Conservation (phyloP, 2,888 invertebrate species). For the Pyrrhia umbra region DNA sequence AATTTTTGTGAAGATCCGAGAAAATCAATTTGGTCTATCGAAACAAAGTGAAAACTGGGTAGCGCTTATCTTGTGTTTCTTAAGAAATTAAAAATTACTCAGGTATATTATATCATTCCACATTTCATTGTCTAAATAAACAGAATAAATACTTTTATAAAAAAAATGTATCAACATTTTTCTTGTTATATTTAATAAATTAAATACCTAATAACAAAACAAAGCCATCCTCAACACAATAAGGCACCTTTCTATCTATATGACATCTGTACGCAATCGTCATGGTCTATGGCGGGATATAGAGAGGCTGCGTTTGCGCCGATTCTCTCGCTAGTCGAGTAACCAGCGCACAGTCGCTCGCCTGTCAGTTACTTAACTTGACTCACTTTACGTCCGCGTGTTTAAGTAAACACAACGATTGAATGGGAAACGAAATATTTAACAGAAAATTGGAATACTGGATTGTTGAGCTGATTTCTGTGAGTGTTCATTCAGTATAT, state of each 20-base stretch:
- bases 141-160: too few species aligned
- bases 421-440: slow-evolving; percentile 59
- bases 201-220: too few species aligned
- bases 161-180: too few species aligned
- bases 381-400: slow-evolving; percentile 48
- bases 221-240: neutral
- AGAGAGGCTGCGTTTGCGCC: slow-evolving; percentile 72
- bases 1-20: too few species aligned
- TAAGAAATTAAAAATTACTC: too few species aligned
- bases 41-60: too few species aligned
- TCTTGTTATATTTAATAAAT: too few species aligned
- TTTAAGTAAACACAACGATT: slow-evolving; percentile 52
- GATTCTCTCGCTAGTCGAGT: slow-evolving; percentile 70
- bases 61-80: too few species aligned
- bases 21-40: too few species aligned
- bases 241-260: slow-evolving; percentile 15
- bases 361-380: slow-evolving; percentile 60
- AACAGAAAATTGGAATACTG: slow-evolving; percentile 35
- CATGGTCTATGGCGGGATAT: slow-evolving; percentile 64
- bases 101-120: too few species aligned
- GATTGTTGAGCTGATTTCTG: slow-evolving; percentile 42
- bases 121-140: too few species aligned
- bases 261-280: slow-evolving; percentile 41
- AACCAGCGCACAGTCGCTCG: slow-evolving; percentile 70
- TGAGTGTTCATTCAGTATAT: slow-evolving; percentile 54